phyloP scores from a whole-genome alignment of 2,888 invertebrate genomes.

The Mythimna lalbum region DNA sequence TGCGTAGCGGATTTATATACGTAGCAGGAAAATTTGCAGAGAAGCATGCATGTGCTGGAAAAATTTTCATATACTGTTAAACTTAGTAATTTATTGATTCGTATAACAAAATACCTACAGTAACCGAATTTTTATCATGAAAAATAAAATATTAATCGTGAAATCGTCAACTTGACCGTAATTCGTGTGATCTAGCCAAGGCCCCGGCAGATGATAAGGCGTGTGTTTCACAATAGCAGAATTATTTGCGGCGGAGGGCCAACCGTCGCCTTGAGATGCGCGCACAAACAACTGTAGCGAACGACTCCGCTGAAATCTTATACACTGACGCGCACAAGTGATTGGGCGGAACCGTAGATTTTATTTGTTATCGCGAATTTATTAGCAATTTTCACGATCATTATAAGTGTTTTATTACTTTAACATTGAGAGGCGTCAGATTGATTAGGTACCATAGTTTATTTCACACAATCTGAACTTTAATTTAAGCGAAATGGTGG shows the following conservation, averaged over 20 bases:
- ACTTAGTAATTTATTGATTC: slow-evolving; percentile 13
- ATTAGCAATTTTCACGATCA: no score
- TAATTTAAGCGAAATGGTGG: background rate
- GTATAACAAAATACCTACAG: slow-evolving; percentile 15
- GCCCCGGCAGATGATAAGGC: slow-evolving; percentile 84
- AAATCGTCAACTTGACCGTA: slow-evolving; percentile 90
- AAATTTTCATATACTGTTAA: background rate
- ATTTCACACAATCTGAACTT: background rate
- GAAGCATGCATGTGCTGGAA: slow-evolving; percentile 18
- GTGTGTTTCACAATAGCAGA: slow-evolving; percentile 89
- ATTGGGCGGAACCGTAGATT: background rate
- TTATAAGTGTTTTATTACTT: background rate
- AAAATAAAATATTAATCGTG: slow-evolving; percentile 83
- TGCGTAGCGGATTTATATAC: slow-evolving; percentile 50
- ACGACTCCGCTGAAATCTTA: slow-evolving; percentile 83
- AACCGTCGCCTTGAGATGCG: slow-evolving; percentile 87
- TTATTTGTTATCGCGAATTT: background rate
- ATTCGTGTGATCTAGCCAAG: slow-evolving; percentile 89
- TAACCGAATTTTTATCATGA: slow-evolving; percentile 80
- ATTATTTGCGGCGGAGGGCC: slow-evolving; percentile 89
- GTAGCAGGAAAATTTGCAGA: slow-evolving; percentile 31
- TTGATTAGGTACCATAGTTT: background rate
- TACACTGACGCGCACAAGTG: slow-evolving; percentile 81
- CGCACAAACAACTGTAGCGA: slow-evolving; percentile 87
- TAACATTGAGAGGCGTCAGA: background rate